These are phyloP conservation scores for Leptopilina boulardi DNA, from an alignment of 1,140 invertebrate genomes.

Conservation along the genomic window DNA sequence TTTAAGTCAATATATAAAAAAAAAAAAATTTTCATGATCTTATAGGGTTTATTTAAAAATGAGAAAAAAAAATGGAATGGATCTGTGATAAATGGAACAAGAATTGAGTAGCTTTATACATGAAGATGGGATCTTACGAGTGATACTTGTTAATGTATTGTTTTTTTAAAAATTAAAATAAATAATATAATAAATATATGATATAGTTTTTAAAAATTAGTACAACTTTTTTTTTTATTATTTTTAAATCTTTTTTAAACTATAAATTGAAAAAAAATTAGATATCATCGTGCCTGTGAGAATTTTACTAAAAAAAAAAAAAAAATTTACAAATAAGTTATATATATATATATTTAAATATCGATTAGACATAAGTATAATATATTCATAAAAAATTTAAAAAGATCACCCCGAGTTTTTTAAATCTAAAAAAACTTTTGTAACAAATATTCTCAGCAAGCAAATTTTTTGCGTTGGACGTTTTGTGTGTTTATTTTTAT, in stretches of 20 bases:
- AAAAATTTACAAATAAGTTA: background rate
- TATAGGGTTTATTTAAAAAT: conserved; percentile 2
- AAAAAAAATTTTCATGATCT: background rate
- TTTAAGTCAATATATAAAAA: background rate
- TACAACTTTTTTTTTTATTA: background rate
- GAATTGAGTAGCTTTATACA: conserved; percentile 28
- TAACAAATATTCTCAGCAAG: conserved; percentile 75
- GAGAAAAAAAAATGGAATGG: conserved; percentile 35
- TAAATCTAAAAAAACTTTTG: conserved; percentile 64
- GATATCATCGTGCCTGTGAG: conserved; percentile 3
- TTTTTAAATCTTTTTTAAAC: background rate
- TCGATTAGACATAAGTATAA: conserved; percentile 35
- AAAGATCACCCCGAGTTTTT: conserved; percentile 61
- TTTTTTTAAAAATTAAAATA: conserved; percentile 2
- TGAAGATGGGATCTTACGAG: conserved; percentile 16
- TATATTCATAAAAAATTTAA: background rate
- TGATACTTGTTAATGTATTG: conserved; percentile 27
- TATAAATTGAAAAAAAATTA: background rate
- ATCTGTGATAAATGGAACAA: conserved; percentile 46
- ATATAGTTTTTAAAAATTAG: conserved; percentile 15
- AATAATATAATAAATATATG: background rate
- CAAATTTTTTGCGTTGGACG: conserved; percentile 73
- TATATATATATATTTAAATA: background rate
- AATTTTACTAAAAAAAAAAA: background rate
- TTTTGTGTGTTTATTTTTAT: conserved; percentile 55